Base-by-base conservation (phyloP, 1,140 invertebrate genomes). In the Musca vetustissima region DNA sequence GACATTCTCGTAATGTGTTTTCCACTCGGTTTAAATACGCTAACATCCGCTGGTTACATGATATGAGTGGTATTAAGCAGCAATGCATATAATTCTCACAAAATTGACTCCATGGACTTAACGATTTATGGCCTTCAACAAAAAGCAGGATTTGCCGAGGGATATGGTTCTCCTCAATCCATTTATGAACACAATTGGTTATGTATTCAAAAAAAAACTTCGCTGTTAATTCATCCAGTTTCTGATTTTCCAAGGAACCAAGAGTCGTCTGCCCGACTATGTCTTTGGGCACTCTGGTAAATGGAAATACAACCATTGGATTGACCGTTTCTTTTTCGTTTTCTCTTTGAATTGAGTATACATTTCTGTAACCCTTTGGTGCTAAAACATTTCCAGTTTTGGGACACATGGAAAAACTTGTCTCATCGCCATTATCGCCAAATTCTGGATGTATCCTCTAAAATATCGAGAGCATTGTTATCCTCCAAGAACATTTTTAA, bases 351-450 rank as follows among this genome's bases (percentile, higher is more conserved):
- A 83, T 74, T 69, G 75, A 28, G 64, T 83, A 83, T 0, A 83
- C 53, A 72, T 81, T 78, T 73, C 71, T 75, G 24, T 69, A 73
- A 4, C 73, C 70, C 71, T 73, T 79, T 36, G 71, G 68, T n/a
- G 75, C 79, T 13, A 84, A 55, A 15, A 84, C 72, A 68, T 71
- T 69, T 24, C 73, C 74, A 59, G 73, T 74, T 69, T 78, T 78
- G n/a, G 77, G 80, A 70, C 74, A 78, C 19, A 82, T 48, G 48
- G 65, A 70, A 74, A 82, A 74, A 11, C 76, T 76, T 48, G 70
- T 80, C 72, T 82, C 79, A 67, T 82, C 81, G 2, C 72, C 74
- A 71, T 82, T 81, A 22, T n/a, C n/a, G n/a, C n/a, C 74, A 81
- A 22, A 79, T 76, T 48, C 76, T 66, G 22, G 68, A 28, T 15